Evolutionary conservation across 2,888 invertebrate species (phyloP).

Genomic region (Myathropa florea): DNA sequence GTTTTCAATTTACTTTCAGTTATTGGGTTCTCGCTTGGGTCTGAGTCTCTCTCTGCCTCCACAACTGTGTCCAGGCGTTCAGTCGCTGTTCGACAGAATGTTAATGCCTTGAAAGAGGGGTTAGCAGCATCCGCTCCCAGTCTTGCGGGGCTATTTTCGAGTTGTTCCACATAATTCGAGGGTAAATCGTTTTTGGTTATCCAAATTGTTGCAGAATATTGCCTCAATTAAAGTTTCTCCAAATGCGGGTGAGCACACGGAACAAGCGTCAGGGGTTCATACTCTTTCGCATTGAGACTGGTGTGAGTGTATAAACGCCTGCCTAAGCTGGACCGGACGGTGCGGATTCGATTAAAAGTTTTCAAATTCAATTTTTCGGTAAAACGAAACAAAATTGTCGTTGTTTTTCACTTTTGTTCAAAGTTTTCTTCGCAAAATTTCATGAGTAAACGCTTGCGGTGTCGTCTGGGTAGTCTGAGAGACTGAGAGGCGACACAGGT

Average conservation of each 20-base stretch:
- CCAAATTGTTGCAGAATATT: slow-evolving; percentile 49
- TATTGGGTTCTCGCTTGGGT: slow-evolving; percentile 34
- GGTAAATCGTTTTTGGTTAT: slow-evolving; percentile 45
- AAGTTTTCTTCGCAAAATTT: not conserved
- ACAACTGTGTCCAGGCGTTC: too few species aligned
- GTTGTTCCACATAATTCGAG: slow-evolving; percentile 14
- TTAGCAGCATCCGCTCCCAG: not conserved
- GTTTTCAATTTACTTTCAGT: slow-evolving; percentile 68
- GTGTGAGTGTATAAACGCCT: not conserved
- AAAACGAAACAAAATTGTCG: not conserved
- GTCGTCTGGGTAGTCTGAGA: not conserved
- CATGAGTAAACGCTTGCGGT: not conserved
- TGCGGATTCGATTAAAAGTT: slow-evolving; percentile 63
- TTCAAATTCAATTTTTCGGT: slow-evolving; percentile 36
- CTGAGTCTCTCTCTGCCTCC: not conserved
- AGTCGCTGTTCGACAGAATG: slow-evolving; percentile 56
- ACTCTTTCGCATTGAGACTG: not conserved
- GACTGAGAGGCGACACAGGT: not conserved
- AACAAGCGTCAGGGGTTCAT: not conserved
- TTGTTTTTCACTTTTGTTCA: not conserved
- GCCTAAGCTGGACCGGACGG: not conserved
- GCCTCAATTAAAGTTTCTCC: slow-evolving; percentile 46
- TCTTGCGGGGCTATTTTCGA: slow-evolving; percentile 15
- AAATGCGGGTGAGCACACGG: not conserved
- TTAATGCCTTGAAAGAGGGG: slow-evolving; percentile 45